A percentile compares a stretch with the other conserved stretches of the same genome.
These are phyloP conservation scores for Thomomys bottae DNA, from an alignment of 2,113 vertebrate species.

Conservation along the genomic window DNA sequence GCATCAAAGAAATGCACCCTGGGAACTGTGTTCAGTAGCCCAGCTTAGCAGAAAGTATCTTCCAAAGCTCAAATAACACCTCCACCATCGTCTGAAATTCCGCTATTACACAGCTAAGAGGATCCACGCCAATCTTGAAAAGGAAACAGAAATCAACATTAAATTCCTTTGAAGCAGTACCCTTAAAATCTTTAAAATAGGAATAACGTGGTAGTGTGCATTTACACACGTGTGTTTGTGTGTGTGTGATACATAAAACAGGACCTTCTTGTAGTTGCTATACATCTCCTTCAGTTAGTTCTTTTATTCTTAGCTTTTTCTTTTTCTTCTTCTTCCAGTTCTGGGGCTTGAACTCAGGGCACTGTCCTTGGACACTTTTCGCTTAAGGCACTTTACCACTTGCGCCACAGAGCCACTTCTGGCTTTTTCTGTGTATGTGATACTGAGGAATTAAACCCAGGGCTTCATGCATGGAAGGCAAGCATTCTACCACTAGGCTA, in stretches of 20 bases:
- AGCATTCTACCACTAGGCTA: too few relatives aligned
- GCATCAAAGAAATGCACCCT: slow-evolving; percentile 65
- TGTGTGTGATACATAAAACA: neutral
- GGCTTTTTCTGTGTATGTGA: too few relatives aligned
- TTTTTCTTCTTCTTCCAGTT: too few relatives aligned
- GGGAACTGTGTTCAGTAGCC: slow-evolving; percentile 79
- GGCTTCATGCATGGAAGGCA: too few relatives aligned
- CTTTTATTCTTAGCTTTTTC: neutral
- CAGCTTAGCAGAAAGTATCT: slow-evolving; percentile 84
- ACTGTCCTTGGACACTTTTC: too few relatives aligned
- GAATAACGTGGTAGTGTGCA: slow-evolving; percentile 32
- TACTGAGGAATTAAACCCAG: too few relatives aligned
- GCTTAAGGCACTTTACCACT: too few relatives aligned
- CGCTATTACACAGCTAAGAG: slow-evolving; percentile 63
- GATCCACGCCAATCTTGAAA: slow-evolving; percentile 71
- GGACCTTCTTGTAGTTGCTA: neutral
- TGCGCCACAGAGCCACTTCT: too few relatives aligned
- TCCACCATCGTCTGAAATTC: slow-evolving; percentile 59
- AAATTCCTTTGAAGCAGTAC: slow-evolving; percentile 27
- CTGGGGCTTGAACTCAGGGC: too few relatives aligned
- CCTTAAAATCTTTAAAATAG: slow-evolving; percentile 6
- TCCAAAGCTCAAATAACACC: slow-evolving; percentile 78
- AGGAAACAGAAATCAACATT: neutral
- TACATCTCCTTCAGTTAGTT: neutral
- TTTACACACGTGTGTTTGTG: neutral